Base-by-base conservation (phyloP, 2,888 invertebrate genomes). In the Ptychoptera contaminata region DNA sequence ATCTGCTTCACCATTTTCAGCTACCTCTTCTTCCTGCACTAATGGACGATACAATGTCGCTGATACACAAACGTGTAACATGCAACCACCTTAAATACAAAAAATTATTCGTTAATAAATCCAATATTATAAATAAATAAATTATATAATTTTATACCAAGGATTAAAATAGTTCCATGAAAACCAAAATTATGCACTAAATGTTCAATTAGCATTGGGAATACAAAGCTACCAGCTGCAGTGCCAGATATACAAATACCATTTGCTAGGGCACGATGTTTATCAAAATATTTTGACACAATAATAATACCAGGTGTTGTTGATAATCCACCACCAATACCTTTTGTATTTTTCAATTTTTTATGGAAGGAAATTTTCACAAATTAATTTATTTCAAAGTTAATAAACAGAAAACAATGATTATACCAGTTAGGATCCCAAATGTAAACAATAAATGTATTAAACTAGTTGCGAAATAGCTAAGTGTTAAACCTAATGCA, bases 271-370 rank as follows among this genome's bases (percentile, higher is more conserved):
- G 83, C 83, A 42, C 83, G 74, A 61, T 82, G 81, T 55, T 78
- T 82, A 54, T 82, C 80, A 54, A 84, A 84, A 56, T 84, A 84
- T 50, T 81, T 79, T 0, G 82, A 82, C 0, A 84, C 83, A 47
- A 84, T 80, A 8, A 84, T 81, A 43, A 84, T 82, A 0, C 84
- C 84, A 0, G 84, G 83, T 0, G 84, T 83, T 1, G 83, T 84
- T 0, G 82, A 82, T 0, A 84, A 67, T 0, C 83, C 83, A 1
- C 82, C 82, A 0, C 84, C 84, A 45, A 82, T 79, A 34, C 84
- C 83, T 76, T 30, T 30, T 11, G 14, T 29, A 16, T 3, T 12
- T 11, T 2, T 10, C 8, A 37, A n/a, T 23, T 16, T 16, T 36
- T 36, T 6, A 14, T 12, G 30, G n/a, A 43, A 38, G 15, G 2